Conservation (phyloP, 2,888 invertebrate genomes). For the Dryadula phaetusa region DNA sequence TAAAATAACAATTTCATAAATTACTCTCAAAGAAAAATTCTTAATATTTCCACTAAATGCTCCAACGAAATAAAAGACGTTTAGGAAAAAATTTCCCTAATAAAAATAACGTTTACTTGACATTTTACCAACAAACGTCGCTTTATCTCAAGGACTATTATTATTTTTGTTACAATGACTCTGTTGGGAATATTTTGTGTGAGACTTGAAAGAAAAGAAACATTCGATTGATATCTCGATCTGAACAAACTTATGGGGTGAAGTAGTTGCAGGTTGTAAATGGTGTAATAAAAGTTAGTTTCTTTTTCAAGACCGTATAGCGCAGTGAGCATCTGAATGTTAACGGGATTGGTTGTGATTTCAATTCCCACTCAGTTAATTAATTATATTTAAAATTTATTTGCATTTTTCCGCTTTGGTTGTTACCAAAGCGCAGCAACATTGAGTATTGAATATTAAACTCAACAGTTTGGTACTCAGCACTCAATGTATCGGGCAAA, state of each 20-base stretch:
- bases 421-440: too few relatives aligned
- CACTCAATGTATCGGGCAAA: too few relatives aligned
- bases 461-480: too few relatives aligned
- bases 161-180: not conserved
- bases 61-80: not conserved
- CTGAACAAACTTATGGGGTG: not conserved
- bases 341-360: too few relatives aligned
- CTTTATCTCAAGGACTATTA: slow-evolving; percentile 3
- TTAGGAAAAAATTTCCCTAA: not conserved
- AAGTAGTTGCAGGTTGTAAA: not conserved
- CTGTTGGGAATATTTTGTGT: not conserved
- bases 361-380: too few relatives aligned
- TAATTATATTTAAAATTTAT: too few relatives aligned
- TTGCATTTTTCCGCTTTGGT: too few relatives aligned
- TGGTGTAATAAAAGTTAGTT: not conserved
- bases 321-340: too few relatives aligned
- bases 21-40: not conserved
- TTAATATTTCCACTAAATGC: not conserved
- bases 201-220: slow-evolving; percentile 3
- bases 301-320: too few relatives aligned
- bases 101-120: slow-evolving; percentile 3
- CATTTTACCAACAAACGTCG: not conserved
- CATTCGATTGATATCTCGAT: slow-evolving; percentile 9
- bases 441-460: too few relatives aligned
- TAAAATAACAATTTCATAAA: not conserved